Base-by-base conservation (phyloP, 1,140 invertebrate species). In the Drosophila varians region DNA sequence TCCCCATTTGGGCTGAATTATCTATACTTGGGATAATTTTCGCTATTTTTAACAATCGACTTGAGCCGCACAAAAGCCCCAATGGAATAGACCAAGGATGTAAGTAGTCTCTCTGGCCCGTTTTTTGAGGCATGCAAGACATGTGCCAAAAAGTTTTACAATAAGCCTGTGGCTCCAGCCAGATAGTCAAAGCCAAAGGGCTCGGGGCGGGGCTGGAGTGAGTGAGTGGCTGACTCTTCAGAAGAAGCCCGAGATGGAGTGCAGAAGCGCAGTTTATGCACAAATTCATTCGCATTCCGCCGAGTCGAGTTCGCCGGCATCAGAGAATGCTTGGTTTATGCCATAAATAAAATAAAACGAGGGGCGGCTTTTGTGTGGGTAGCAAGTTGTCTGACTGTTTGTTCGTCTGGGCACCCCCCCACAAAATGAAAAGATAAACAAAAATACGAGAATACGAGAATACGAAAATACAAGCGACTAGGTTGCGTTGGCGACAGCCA, bases 131-230 rank as follows among this genome's bases (percentile, higher is more conserved):
- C 36, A 87, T 73, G 53, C 77, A 82, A 87, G 82, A 87, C 82
- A 82, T 86, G 82, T 86, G 82, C 82, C 82, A 86, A 77, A 87
- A 84, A 84, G 80, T 84, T 86, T 87, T 62, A 82, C 82, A 87
- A 86, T 87, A 82, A 68, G 82, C 82, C 77, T 55, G 73, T 58
- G 70, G 82, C 77, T 60, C 61, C 45, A 23, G 36, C 58, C 40
- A 64, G 62, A 69, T 72, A 75, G 43, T 65, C 60, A 48, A 25
- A 69, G 34, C 16, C 12, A 31, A n/a, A 19, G 21, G 31, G 28
- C 16, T 21, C 7, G 23, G 12, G 6, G 28, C 48, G 74, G 57
- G 71, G 54, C 16, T 51, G 52, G 16, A 68, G 65, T 45, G 54
- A 60, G 31, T 60, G 71, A 79, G 80, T 75, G 55, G 65, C 55